phyloP scores from a whole-genome alignment of 2,113 vertebrate genomes.

The Solea solea region DNA sequence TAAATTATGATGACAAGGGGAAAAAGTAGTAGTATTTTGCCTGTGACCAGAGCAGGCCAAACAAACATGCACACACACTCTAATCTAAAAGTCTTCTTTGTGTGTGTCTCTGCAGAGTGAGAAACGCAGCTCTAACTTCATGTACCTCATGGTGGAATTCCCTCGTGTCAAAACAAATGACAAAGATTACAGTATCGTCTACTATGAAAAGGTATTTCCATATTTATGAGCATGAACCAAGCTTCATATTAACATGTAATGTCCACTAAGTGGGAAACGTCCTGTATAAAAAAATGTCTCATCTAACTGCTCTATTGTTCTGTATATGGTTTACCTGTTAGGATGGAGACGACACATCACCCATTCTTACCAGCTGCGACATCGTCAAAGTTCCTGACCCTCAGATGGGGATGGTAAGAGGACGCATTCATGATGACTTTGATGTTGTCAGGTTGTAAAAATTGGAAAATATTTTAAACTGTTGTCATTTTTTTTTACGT shows the following conservation, averaged over 20 bases:
- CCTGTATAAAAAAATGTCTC: no score
- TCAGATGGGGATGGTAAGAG: constrained; percentile 96
- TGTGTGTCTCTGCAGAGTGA: constrained; percentile 85
- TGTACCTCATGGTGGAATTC: constrained; percentile 99
- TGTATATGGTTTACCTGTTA: constrained; percentile 47
- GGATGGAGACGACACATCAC: constrained; percentile 93
- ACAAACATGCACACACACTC: no score
- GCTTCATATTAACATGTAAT: not conserved
- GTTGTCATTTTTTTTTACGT: not conserved
- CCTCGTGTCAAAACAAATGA: constrained; percentile 94
- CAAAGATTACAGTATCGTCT: constrained; percentile 95
- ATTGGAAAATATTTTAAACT: no score
- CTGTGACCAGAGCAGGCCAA: no score
- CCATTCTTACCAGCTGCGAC: constrained; percentile 90
- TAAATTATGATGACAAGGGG: no score
- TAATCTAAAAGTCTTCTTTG: no score
- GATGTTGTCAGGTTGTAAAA: not conserved
- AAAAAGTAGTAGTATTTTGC: no score
- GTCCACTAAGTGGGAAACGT: not conserved
- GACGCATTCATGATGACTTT: not conserved
- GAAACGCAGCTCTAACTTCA: constrained; percentile 98
- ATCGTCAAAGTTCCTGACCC: constrained; percentile 99
- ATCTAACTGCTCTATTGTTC: no score
- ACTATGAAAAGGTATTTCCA: constrained; percentile 93
- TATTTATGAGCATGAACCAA: not conserved